phyloP scores from a whole-genome alignment of 2,888 invertebrate species.

The Argyresthia goedartella region DNA sequence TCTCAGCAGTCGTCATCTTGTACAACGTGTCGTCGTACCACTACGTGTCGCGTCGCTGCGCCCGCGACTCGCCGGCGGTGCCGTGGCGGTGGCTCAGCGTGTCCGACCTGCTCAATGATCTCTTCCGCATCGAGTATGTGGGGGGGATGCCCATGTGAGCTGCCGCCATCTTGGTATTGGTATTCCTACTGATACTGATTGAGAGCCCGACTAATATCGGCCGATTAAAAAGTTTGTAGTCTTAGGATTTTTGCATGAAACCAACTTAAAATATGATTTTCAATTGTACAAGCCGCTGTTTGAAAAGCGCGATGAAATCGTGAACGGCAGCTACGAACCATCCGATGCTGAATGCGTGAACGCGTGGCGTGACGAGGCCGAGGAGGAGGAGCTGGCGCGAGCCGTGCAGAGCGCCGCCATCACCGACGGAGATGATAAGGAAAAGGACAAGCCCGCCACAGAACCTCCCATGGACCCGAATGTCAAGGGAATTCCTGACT shows the following conservation, averaged over 20 bases:
- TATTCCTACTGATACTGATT: no score
- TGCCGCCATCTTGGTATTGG: no score
- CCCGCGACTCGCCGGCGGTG: slow-evolving; percentile 19
- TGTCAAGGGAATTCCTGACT: slow-evolving; percentile 90
- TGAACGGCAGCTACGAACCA: slow-evolving; percentile 86
- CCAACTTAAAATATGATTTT: no score
- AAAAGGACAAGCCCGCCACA: slow-evolving; percentile 20
- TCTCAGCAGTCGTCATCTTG: slow-evolving; percentile 35
- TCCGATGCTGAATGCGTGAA: slow-evolving; percentile 90
- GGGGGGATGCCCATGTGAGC: slow-evolving; percentile 56
- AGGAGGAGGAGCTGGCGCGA: slow-evolving; percentile 76
- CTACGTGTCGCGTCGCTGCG: slow-evolving; percentile 3
- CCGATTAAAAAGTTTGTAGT: no score
- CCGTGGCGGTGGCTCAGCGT: slow-evolving; percentile 53
- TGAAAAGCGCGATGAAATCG: slow-evolving; percentile 78
- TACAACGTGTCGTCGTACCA: slow-evolving; percentile 25
- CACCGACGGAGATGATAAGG: slow-evolving; percentile 46
- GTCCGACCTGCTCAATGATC: slow-evolving; percentile 45
- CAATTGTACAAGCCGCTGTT: slow-evolving; percentile 84
- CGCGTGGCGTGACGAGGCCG: slow-evolving; percentile 86
- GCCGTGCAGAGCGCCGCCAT: slow-evolving; percentile 75
- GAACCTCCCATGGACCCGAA: slow-evolving; percentile 72
- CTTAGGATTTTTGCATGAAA: no score
- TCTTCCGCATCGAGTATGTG: no score
- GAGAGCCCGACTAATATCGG: no score